Percentiles rank a stretch among this genome's conserved stretches.
These are phyloP conservation scores for Drosophila limbata DNA, from an alignment of 2,888 invertebrate species.

Conservation along the genomic window DNA sequence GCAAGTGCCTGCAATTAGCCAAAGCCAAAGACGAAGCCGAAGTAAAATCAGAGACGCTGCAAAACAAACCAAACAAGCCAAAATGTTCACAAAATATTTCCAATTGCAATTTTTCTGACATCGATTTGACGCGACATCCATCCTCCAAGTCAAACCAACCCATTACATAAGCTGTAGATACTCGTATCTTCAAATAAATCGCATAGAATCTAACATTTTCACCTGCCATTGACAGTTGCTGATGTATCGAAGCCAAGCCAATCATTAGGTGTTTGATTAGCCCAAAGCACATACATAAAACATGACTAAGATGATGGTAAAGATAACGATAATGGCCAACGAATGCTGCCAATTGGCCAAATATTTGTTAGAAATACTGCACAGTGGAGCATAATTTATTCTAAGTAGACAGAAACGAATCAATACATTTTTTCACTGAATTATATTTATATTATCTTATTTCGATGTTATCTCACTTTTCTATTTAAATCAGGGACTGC, in stretches of 20 bases:
- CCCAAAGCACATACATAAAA: constrained; percentile 69
- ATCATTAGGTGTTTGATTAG: constrained; percentile 66
- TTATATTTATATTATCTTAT: no score
- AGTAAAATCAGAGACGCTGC: constrained; percentile 19
- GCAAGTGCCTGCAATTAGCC: constrained; percentile 70
- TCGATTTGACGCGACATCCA: constrained; percentile 26
- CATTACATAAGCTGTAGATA: constrained; percentile 30
- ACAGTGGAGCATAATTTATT: constrained; percentile 41
- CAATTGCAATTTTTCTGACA: constrained; percentile 17
- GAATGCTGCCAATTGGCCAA: constrained; percentile 43
- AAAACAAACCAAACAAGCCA: constrained; percentile 7
- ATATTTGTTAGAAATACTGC: constrained; percentile 27
- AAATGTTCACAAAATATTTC: constrained; percentile 25
- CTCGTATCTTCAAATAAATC: constrained; percentile 4
- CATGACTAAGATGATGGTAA: constrained; percentile 55
- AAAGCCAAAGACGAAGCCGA: constrained; percentile 15
- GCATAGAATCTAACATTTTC: constrained; percentile 58
- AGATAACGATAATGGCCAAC: constrained; percentile 37
- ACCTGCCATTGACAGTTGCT: constrained; percentile 44
- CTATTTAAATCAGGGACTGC: no score
- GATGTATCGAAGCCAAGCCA: constrained; percentile 33
- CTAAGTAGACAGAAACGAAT: background rate
- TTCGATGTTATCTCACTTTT: no score
- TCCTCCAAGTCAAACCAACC: background rate
- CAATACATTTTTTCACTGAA: background rate